Base-by-base conservation (phyloP, 2,888 invertebrate species). In the Podabrus alpinus region DNA sequence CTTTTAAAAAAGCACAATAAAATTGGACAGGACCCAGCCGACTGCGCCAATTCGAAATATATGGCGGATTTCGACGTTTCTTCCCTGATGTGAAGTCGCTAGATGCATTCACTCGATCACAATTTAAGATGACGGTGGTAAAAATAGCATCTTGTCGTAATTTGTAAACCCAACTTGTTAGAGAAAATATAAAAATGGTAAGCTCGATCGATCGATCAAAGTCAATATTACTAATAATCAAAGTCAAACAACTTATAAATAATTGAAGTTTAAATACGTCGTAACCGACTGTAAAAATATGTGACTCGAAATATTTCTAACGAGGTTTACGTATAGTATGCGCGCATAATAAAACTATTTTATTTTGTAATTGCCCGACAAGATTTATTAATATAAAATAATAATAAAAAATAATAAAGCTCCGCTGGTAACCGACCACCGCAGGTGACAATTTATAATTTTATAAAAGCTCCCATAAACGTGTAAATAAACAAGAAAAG, bases 171-270 rank as follows among this genome's bases (percentile, higher is more conserved):
- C 64, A 71, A 68, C 25, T 15, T 16, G 69, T 76, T 80, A 81
- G 82, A 83, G 84, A 81, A 64, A 82, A 83, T 82, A 79, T 81
- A 79, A 83, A 83, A 78, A 81, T 84, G 84, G 83, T 83, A 81
- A 81, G 69, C 78, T 69, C 78, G 77, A 80, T 80, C 84, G 83
- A 87, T 87, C 87, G 86, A 87, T 87, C 87, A 87, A 86, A 84
- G 87, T 87, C 87, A 86, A 84, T 85, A 84, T 83, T 85, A 86
- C 86, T 87, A 86, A 86, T 85, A 86, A 87, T 87, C 87, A 86
- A 86, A 86, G 86, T 86, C 87, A 82, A 83, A 82, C 80, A 81
- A 77, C 79, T 79, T 77, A 79, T 77, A 77, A 79, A 78, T 79
- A 81, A 77, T 77, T 73, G 72, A 75, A 68, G 74, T 73, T 79